These are phyloP conservation scores for Prolemur simus DNA, from an alignment of 2,113 vertebrate genomes.

Conservation along the genomic window DNA sequence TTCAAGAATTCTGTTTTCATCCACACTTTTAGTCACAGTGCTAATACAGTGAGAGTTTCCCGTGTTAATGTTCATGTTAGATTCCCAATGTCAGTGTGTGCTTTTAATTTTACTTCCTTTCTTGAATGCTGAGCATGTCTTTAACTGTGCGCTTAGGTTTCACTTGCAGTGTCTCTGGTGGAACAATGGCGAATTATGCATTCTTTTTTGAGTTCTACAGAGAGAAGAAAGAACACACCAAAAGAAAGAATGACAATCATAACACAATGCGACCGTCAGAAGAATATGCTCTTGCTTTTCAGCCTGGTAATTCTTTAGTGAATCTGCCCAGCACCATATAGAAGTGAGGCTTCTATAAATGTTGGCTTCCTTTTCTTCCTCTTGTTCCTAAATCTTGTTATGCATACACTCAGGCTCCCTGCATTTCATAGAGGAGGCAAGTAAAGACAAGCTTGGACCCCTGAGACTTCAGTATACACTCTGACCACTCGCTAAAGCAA, in stretches of 20 bases:
- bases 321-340: rapidly evolving
- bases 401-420: rapidly evolving
- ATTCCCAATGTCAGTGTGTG: too few relatives aligned
- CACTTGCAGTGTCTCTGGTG: background rate
- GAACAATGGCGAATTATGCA: background rate
- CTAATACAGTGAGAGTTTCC: background rate
- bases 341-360: background rate
- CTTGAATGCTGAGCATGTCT: background rate
- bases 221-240: background rate
- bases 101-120: background rate
- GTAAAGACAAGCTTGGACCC: background rate
- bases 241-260: background rate
- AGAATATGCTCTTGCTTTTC: background rate
- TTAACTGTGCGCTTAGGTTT: background rate
- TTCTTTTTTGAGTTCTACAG: too few relatives aligned
- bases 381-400: background rate
- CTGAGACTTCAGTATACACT: background rate
- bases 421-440: background rate
- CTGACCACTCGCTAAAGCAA: background rate
- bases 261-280: background rate
- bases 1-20: background rate
- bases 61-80: rapidly evolving
- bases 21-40: background rate
- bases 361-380: too few relatives aligned
- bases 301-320: background rate